These are phyloP conservation scores for Actinernus sp. DNA, from an alignment of 92 coral and sea anemone genomes.

Conservation along the genomic window DNA sequence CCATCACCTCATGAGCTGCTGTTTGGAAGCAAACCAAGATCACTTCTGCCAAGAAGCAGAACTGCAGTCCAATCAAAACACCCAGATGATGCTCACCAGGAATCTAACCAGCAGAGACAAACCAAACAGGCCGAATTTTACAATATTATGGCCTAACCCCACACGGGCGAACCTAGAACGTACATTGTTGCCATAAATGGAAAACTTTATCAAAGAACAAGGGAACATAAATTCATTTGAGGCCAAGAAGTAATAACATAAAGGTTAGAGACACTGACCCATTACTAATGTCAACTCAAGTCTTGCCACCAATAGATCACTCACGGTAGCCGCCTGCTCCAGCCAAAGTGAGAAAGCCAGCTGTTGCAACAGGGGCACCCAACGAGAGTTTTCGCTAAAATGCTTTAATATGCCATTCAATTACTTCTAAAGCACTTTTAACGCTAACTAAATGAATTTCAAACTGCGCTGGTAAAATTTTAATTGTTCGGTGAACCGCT, in stretches of 20 bases:
- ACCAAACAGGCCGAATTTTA: conserved; percentile 38
- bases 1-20: conserved; percentile 31
- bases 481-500: no score
- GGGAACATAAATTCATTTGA: conserved; percentile 38
- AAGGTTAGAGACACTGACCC: no score
- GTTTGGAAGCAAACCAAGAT: conserved; percentile 41
- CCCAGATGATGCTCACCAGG: conserved; percentile 20
- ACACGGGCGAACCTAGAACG: conserved; percentile 18
- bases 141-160: conserved; percentile 14
- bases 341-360: conserved; percentile 5
- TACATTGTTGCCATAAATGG: conserved; percentile 29
- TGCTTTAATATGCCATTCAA: no score
- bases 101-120: conserved; percentile 29
- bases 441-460: no score
- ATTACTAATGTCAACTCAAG: background rate
- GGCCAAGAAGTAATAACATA: conserved; percentile 11
- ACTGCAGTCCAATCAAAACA: conserved; percentile 38
- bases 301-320: background rate
- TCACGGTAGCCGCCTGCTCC: conserved; percentile 7
- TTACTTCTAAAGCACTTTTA: no score
- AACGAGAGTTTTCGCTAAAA: no score
- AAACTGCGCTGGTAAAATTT: no score
- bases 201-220: conserved; percentile 31
- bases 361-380: no score
- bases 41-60: conserved; percentile 39